phyloP scores from a whole-genome alignment of 2,797 vertebrate species.

The Netta rufina region DNA sequence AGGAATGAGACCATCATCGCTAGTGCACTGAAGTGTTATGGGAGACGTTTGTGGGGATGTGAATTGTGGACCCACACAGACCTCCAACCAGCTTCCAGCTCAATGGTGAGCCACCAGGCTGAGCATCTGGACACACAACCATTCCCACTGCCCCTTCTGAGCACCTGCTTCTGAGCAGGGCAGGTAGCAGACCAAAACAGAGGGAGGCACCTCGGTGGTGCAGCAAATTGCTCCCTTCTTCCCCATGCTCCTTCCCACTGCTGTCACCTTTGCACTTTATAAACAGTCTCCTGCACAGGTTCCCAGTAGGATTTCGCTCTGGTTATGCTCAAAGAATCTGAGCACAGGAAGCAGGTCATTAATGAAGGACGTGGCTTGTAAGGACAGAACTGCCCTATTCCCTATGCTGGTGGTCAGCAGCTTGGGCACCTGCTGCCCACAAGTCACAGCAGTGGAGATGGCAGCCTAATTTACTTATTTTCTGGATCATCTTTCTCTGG shows the following conservation, averaged over 20 bases:
- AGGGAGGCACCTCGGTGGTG: accelerated
- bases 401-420: background rate
- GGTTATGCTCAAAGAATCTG: background rate
- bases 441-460: background rate
- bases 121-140: accelerated
- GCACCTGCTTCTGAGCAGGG: background rate
- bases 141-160: background rate
- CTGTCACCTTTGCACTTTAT: accelerated
- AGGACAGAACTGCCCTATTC: background rate
- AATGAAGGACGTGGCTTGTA: background rate
- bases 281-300: background rate
- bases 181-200: background rate
- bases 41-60: background rate
- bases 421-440: background rate
- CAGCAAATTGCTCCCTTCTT: background rate
- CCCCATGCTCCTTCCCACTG: background rate
- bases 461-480: background rate
- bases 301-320: background rate
- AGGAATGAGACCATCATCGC: background rate
- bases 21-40: background rate
- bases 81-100: background rate
- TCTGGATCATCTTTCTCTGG: background rate
- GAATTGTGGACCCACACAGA: accelerated
- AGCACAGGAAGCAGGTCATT: accelerated
- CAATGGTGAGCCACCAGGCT: background rate